phyloP scores from a whole-genome alignment of 1,140 invertebrate genomes.

The Galleria mellonella region DNA sequence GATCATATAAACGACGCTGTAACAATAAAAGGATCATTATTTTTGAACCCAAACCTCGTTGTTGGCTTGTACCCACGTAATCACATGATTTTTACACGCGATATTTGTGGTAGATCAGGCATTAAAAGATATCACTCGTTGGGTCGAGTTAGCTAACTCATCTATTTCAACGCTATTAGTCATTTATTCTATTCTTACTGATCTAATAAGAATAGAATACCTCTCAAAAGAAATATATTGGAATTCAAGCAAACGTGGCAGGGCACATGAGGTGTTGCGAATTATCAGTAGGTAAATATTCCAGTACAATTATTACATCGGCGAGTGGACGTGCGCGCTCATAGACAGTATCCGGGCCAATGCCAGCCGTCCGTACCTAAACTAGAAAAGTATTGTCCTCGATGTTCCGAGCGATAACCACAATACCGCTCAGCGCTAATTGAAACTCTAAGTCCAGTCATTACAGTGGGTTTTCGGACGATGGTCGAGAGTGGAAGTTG shows the following conservation, averaged over 20 bases:
- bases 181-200: neutral
- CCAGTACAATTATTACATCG: constrained; percentile 18
- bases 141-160: neutral
- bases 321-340: constrained; percentile 54
- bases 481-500: constrained; percentile 38
- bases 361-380: constrained; percentile 63
- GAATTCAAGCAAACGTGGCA: neutral
- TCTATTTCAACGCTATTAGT: neutral
- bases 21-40: constrained; percentile 52
- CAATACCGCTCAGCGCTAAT: constrained; percentile 21
- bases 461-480: constrained; percentile 33
- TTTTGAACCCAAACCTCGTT: constrained; percentile 24
- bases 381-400: constrained; percentile 73
- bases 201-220: too few species aligned
- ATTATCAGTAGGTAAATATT: constrained; percentile 19
- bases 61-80: constrained; percentile 30
- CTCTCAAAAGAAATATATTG: neutral
- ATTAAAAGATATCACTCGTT: constrained; percentile 9
- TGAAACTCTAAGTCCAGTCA: constrained; percentile 22
- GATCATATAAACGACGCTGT: constrained; percentile 26
- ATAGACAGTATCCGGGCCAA: constrained; percentile 67
- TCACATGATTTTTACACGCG: constrained; percentile 35
- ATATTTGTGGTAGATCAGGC: constrained; percentile 48
- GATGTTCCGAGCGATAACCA: constrained; percentile 68
- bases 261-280: neutral